Percentiles rank a stretch among this genome's conserved stretches.
Evolutionary conservation across 2,797 vertebrate genomes (phyloP).

Genomic region (Cirrhinus mrigala): DNA sequence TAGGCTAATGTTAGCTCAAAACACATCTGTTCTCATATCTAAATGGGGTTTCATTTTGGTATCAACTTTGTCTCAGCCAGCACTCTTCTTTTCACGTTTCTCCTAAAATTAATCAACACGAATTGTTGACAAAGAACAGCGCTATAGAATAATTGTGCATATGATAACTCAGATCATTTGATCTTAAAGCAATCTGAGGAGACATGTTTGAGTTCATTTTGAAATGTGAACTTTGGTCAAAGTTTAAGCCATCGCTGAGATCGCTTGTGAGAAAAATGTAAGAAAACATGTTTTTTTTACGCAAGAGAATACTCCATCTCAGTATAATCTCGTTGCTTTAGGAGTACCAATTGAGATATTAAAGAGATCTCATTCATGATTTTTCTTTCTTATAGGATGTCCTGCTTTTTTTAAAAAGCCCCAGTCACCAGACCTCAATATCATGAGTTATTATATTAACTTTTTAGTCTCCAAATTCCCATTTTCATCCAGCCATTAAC

Average conservation of each 20-base stretch:
- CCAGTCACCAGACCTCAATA: conserved; percentile 6
- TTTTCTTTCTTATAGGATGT: neutral
- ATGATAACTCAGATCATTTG: neutral
- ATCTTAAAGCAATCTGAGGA: neutral
- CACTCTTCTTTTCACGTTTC: neutral
- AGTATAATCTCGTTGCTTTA: neutral
- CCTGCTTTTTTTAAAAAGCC: neutral
- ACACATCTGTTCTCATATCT: neutral
- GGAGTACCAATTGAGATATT: neutral
- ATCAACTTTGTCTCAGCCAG: neutral
- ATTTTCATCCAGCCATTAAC: conserved; percentile 53
- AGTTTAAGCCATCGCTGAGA: neutral
- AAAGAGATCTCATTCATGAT: neutral
- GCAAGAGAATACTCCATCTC: neutral
- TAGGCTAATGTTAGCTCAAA: conserved; percentile 18
- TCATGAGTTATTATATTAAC: conserved; percentile 11
- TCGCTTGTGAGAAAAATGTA: neutral
- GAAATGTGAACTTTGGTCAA: neutral
- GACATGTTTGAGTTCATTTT: neutral
- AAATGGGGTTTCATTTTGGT: neutral
- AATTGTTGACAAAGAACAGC: neutral
- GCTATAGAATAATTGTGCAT: neutral
- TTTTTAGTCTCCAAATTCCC: neutral
- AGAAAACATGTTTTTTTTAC: neutral
- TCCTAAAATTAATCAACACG: neutral